Conservation (phyloP, 2,888 invertebrate genomes). For the Coecobrya sp. region DNA sequence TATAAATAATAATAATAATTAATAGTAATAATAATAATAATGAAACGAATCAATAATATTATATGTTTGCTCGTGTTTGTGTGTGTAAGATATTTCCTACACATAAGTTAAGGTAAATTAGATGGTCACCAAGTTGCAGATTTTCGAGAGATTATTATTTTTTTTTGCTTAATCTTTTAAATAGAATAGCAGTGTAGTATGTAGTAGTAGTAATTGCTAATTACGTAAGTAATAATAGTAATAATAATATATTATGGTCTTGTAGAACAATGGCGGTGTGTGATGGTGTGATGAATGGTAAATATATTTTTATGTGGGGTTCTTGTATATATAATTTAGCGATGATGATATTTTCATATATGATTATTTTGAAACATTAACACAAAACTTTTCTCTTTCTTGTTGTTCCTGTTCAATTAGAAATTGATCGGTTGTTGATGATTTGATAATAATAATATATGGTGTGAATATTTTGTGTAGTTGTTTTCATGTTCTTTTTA, state of each 20-base stretch:
- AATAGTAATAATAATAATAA: neutral
- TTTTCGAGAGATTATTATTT: constrained; percentile 73
- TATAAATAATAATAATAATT: constrained; percentile 8
- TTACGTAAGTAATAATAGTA: neutral
- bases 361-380: neutral
- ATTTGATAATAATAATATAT: neutral
- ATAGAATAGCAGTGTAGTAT: neutral
- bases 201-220: neutral
- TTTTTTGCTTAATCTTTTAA: neutral
- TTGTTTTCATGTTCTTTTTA: constrained; percentile 12
- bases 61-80: neutral
- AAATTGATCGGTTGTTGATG: constrained; percentile 21
- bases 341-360: constrained; percentile 37
- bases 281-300: constrained; percentile 45
- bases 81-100: neutral
- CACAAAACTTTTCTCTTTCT: neutral
- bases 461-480: neutral
- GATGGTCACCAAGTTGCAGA: constrained; percentile 81
- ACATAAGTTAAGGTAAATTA: constrained; percentile 73
- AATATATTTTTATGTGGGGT: neutral
- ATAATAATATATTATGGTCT: constrained; percentile 16
- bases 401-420: neutral
- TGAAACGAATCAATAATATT: constrained; percentile 7
- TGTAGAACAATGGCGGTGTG: constrained; percentile 35
- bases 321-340: neutral